Evolutionary conservation across 1,140 invertebrate species (phyloP), one percentile per base, ranked within the genome.

Genomic region (Microplitis demolitor): DNA sequence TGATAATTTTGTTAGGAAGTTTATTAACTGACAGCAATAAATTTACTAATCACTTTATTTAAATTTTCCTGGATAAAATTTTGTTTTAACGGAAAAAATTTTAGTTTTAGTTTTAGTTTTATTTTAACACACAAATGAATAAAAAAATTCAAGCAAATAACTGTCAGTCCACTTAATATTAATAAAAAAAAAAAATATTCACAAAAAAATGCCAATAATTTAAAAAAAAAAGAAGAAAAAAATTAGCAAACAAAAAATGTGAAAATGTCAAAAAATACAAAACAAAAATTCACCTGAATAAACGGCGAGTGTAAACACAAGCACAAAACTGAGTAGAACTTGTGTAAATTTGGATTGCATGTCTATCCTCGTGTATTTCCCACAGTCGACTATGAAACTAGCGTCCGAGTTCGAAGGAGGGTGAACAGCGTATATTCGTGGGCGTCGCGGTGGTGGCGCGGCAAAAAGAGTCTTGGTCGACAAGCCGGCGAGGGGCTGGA

Each of bases 321-420:
- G 63, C 63, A 66, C 63, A 50, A 66, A 66, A 66, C 37, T 66
- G 35, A 24, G 63, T 16, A 66, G 45, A 45, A 66, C 63, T 66
- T 66, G 35, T 66, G n/a, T 45, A 39, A 39, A 62, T 45, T 66
- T 45, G 14, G 63, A 66, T 66, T 66, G 35, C 63, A 66, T 66
- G 63, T 39, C 63, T 66, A 66, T 66, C 63, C 45, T 50, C 63
- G 63, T 66, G 63, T 66, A 37, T 66, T 66, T 66, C 63, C 16
- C 63, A 39, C 14, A 50, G 63, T 66, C 34, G 63, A 66, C 63
- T 66, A 66, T 66, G 63, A 66, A 39, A 35, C 33, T 37, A 62
- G 63, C 63, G 63, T 66, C 37, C 14, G 63, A 37, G 60, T 62
- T 50, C 13, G 34, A 31, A 37, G 63, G 45, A 51, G 63, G 63